Evolutionary conservation across 2,113 vertebrate genomes (phyloP).

Genomic region (Astatoreochromis straeleni): DNA sequence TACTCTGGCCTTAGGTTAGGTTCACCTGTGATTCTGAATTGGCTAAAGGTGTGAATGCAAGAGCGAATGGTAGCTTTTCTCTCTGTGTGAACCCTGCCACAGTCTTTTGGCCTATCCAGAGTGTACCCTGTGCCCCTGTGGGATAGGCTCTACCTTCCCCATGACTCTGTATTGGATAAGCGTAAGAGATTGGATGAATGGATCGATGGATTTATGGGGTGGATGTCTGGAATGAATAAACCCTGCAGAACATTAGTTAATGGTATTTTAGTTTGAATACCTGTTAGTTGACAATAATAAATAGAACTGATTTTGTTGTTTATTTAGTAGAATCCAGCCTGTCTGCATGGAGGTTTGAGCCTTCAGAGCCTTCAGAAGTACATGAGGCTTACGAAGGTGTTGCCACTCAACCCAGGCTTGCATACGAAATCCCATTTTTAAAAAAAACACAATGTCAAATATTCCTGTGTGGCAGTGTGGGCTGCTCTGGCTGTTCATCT

Average conservation of each 20-base stretch:
- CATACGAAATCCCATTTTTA: background rate
- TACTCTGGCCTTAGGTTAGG: background rate
- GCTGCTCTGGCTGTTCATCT: slow-evolving; percentile 8
- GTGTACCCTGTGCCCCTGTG: background rate
- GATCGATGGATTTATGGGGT: background rate
- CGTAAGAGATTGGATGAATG: background rate
- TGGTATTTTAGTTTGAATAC: background rate
- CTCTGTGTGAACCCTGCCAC: background rate
- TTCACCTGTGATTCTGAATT: background rate
- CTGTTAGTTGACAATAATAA: background rate
- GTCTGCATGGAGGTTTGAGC: background rate
- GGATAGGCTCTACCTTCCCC: background rate
- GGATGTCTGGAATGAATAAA: background rate
- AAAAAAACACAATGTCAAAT: background rate
- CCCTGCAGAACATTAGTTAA: fast-evolving
- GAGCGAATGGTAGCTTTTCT: background rate
- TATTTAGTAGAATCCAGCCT: background rate
- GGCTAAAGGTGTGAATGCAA: background rate
- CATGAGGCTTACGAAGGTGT: background rate
- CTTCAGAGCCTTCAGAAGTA: background rate
- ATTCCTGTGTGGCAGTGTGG: background rate
- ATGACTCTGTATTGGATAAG: background rate
- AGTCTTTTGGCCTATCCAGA: background rate
- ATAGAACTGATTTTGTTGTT: fast-evolving
- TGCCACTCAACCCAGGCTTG: background rate